A percentile compares a stretch with the other conserved stretches of the same genome.
Evolutionary conservation across 2,113 vertebrate species (phyloP).

Genomic region (Cariama cristata): DNA sequence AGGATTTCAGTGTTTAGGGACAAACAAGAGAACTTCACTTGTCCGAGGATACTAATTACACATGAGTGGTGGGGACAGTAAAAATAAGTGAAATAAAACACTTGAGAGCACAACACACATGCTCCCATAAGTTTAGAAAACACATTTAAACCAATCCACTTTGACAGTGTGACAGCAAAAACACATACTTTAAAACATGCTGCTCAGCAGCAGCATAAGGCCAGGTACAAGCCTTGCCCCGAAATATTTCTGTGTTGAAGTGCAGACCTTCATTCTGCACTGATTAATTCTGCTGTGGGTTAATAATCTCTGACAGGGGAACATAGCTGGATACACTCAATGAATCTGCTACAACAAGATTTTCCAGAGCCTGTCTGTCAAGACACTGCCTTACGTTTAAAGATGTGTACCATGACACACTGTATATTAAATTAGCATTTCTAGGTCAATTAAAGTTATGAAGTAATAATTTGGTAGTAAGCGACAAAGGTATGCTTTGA

Average conservation of each 20-base stretch:
- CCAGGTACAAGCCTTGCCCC: not conserved
- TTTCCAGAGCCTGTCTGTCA: not conserved
- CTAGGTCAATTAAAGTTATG: not conserved
- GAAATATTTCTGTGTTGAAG: not conserved
- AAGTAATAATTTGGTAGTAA: not conserved
- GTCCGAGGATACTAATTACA: not conserved
- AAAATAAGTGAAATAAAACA: not conserved
- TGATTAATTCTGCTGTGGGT: not conserved
- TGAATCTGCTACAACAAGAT: not conserved
- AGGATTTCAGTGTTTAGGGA: not conserved
- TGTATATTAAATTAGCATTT: not conserved
- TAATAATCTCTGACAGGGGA: not conserved
- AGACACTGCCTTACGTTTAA: not conserved
- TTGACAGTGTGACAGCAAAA: not conserved
- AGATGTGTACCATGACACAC: not conserved
- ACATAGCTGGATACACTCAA: not conserved
- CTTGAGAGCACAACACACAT: not conserved
- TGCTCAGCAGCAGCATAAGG: not conserved
- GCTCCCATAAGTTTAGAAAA: not conserved
- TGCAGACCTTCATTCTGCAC: not conserved
- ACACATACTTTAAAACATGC: not conserved
- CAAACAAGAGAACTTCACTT: not conserved
- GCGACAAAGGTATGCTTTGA: not conserved
- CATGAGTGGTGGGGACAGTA: not conserved
- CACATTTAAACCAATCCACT: not conserved